Evolutionary conservation across 2,888 invertebrate genomes (phyloP).

Genomic region (Ephialtes manifestator): DNA sequence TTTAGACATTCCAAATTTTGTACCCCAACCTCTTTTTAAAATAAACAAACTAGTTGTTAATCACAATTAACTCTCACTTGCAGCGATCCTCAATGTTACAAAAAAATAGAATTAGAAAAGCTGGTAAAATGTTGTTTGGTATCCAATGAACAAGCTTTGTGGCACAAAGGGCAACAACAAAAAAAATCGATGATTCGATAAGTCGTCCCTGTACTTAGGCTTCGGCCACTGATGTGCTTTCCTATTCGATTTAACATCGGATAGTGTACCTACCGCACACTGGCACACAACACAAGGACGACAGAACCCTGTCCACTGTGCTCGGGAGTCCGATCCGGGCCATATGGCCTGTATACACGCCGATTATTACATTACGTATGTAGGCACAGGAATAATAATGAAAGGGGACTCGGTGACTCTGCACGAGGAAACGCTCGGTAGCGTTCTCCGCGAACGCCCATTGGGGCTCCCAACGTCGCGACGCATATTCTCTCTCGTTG

Average conservation of each 20-base stretch:
- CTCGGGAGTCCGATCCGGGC: conserved; percentile 72
- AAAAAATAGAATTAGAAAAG: neutral
- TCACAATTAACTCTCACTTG: no score
- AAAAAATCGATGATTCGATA: conserved; percentile 8
- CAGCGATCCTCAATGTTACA: no score
- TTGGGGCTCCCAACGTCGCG: conserved; percentile 62
- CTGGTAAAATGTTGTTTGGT: neutral
- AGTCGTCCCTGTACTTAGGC: conserved; percentile 16
- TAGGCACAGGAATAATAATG: conserved; percentile 83
- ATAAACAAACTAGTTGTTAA: no score
- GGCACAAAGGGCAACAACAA: neutral
- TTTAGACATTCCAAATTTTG: no score
- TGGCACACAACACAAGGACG: neutral
- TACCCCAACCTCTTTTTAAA: no score
- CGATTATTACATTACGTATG: conserved; percentile 86
- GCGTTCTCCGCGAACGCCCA: neutral
- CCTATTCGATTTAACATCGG: conserved; percentile 39
- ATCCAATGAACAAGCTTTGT: neutral
- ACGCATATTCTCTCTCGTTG: conserved; percentile 78
- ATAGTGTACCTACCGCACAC: conserved; percentile 5
- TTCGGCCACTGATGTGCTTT: conserved; percentile 46
- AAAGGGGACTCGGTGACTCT: conserved; percentile 72
- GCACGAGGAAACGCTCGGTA: conserved; percentile 41
- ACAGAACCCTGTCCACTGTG: neutral
- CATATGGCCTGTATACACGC: conserved; percentile 85